phyloP scores from a whole-genome alignment of 1,140 invertebrate species.

The Drosophila ohnishii region DNA sequence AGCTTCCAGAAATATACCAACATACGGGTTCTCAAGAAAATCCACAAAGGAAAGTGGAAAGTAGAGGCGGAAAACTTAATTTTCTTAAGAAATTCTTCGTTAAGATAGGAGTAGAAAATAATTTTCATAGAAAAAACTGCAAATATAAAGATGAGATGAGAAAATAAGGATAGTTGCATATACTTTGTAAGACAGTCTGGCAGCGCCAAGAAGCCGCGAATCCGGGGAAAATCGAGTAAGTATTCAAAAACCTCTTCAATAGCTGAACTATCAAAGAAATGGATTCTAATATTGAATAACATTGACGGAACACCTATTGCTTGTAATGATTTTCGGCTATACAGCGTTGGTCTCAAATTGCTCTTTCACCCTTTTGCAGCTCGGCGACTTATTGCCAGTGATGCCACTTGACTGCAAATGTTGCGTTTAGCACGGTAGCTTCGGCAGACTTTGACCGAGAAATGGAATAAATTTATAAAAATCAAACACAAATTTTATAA shows the following conservation, averaged over 20 bases:
- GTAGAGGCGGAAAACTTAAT: neutral
- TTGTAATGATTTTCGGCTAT: conserved; percentile 61
- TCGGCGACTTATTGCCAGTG: conserved; percentile 32
- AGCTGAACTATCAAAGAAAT: neutral
- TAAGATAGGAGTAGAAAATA: neutral
- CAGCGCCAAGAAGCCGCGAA: neutral
- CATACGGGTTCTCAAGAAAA: neutral
- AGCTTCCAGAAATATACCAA: conserved; percentile 2
- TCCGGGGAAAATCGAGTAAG: neutral
- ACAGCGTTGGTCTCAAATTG: conserved; percentile 56
- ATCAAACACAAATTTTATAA: conserved; percentile 36
- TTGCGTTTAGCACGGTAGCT: conserved; percentile 21
- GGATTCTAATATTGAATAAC: neutral
- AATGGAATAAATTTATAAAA: conserved; percentile 18
- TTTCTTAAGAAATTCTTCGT: too few species aligned
- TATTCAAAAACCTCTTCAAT: neutral
- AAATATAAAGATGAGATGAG: neutral
- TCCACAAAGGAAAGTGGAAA: neutral
- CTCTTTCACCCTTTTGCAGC: conserved; percentile 60
- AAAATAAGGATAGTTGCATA: too few species aligned
- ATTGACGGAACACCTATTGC: neutral
- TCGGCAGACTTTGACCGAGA: conserved; percentile 5
- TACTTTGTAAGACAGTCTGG: neutral
- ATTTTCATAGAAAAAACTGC: neutral
- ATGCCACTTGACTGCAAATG: conserved; percentile 46